A percentile compares a stretch with the other conserved stretches of the same genome.
phyloP scores from a whole-genome alignment of 2,888 invertebrate species.

The Spisula solida region DNA sequence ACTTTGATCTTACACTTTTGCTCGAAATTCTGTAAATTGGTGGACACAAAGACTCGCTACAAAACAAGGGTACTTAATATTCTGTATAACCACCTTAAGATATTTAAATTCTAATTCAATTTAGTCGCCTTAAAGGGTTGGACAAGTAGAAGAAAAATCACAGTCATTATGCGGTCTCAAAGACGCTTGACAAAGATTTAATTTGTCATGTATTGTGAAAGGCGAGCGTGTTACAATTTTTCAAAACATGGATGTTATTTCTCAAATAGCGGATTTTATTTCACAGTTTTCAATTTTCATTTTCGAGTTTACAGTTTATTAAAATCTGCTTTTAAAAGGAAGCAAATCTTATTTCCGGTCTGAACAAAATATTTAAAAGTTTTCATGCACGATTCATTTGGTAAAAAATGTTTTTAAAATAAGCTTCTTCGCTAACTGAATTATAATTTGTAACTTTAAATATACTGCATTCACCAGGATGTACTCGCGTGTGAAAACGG shows the following conservation, averaged over 20 bases:
- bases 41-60: neutral
- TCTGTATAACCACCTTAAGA: neutral
- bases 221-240: conserved; percentile 5
- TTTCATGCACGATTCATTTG: neutral
- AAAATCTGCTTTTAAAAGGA: neutral
- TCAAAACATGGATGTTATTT: neutral
- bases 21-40: conserved; percentile 11
- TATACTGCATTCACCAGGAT: neutral
- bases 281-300: conserved; percentile 10
- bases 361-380: neutral
- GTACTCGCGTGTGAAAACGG: neutral
- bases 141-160: neutral
- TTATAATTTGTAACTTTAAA: neutral
- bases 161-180: conserved; percentile 31
- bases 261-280: conserved; percentile 18
- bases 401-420: neutral
- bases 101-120: neutral
- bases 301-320: conserved; percentile 12
- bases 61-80: conserved; percentile 12
- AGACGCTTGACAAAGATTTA: conserved; percentile 16
- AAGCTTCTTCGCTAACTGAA: neutral
- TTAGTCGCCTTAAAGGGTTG: conserved; percentile 1
- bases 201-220: conserved; percentile 29
- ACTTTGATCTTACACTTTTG: conserved; percentile 6
- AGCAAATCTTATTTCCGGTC: neutral